Base-by-base conservation (phyloP, 64 coral and sea anemone species). In the Pocillopora damicornis region DNA sequence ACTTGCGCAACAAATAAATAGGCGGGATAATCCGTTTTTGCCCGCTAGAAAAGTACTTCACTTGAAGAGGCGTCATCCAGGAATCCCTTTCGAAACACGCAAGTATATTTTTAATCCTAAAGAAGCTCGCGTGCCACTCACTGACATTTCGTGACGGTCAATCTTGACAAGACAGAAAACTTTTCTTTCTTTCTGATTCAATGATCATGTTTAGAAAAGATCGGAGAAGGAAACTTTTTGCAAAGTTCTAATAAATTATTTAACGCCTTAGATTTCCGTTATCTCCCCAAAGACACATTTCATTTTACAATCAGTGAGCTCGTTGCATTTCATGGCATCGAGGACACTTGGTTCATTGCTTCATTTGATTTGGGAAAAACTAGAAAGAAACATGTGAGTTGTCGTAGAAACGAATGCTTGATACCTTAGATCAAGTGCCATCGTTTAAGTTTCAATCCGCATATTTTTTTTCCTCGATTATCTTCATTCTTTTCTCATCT, bases 21-120 rank as follows among this genome's bases (percentile, higher is more conserved):
- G 26, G 57, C 22, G 63, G 81, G 81, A 85, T 85, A 73, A 85
- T 85, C 81, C 81, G 11, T 85, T 57, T 85, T 35, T 66, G 66
- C 18, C 65, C 23, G 81, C 37, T 63, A 65, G 64, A 71, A 23
- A 58, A 83, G 58, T 65, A 72, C 81, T 85, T 85, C 63, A 85
- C 58, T 85, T 85, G 18, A 73, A 85, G 81, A 72, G 81, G 65
- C 22, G 35, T 36, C 80, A 68, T 61, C 15, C 38, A 17, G 45
- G 61, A 3, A 42, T 18, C 65, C 30, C 15, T 7, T 35, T 81
- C 3, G 26, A 81, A 67, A 36, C 81, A 85, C 65, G 81, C 65
- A 38, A 85, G n/a, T 25, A 71, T 71, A 10, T 71, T n/a, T 6
- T 71, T 71, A 71, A 71, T 71, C 20, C 66, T 20, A 8, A 71